These are phyloP conservation scores for Glyphotaelius pellucidus DNA, from an alignment of 2,888 invertebrate genomes.

Conservation along the genomic window DNA sequence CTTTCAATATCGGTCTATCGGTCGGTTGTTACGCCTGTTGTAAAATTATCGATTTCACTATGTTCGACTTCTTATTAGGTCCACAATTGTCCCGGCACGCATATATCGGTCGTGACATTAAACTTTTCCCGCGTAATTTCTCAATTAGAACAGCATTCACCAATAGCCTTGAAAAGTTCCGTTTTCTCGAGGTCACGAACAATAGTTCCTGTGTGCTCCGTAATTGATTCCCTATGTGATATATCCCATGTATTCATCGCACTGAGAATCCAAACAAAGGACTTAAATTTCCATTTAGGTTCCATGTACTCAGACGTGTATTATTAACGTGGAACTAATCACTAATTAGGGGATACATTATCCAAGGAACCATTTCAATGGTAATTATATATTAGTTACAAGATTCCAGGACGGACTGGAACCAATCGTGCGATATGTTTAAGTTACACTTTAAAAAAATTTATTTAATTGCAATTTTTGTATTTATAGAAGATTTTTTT, in stretches of 20 bases:
- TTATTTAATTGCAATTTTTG: too few species aligned
- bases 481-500: too few species aligned
- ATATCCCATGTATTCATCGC: background rate
- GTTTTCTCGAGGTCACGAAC: background rate
- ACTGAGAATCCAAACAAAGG: background rate
- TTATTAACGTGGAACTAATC: background rate
- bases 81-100: too few species aligned
- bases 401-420: background rate
- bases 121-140: background rate
- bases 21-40: too few species aligned
- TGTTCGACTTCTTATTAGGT: too few species aligned
- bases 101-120: background rate
- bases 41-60: too few species aligned
- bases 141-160: background rate
- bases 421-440: background rate
- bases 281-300: background rate
- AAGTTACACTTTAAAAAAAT: background rate
- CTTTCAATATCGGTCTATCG: too few species aligned
- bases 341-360: background rate
- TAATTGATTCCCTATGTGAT: background rate
- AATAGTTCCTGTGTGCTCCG: background rate
- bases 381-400: background rate
- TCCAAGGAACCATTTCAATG: background rate
- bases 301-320: background rate
- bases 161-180: background rate